Percentiles rank a stretch among this genome's conserved stretches.
Conservation (phyloP, 2,797 vertebrate genomes). For the Melanotaenia nigrans region DNA sequence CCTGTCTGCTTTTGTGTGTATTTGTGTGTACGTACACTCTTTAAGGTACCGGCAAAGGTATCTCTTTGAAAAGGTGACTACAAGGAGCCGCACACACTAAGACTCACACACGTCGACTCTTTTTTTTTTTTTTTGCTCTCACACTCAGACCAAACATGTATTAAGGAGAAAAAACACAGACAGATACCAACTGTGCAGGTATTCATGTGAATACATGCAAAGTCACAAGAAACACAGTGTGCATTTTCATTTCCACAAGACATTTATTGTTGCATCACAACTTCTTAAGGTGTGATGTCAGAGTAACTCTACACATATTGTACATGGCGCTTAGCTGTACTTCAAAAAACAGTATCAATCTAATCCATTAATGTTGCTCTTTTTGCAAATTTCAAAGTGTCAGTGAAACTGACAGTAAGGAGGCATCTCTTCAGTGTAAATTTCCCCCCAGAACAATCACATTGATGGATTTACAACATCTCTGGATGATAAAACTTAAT, state of each 20-base stretch:
- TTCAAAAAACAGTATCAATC: constrained; percentile 37
- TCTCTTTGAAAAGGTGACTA: constrained; percentile 47
- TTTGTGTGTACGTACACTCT: neutral
- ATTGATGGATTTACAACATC: constrained; percentile 67
- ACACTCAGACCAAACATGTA: neutral
- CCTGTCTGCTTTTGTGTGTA: constrained; percentile 34
- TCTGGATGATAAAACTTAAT: constrained; percentile 69
- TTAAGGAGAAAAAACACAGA: neutral
- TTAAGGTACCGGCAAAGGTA: constrained; percentile 34
- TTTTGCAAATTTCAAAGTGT: constrained; percentile 47
- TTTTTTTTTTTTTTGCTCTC: constrained; percentile 9
- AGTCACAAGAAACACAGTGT: constrained; percentile 3
- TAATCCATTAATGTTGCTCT: constrained; percentile 13
- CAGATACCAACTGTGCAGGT: neutral
- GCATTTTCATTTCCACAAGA: neutral
- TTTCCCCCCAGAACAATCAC: constrained; percentile 62
- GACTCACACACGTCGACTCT: constrained; percentile 2
- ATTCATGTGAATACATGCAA: neutral
- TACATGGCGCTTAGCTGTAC: constrained; percentile 14
- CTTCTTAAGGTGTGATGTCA: constrained; percentile 20
- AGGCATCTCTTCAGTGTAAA: constrained; percentile 60
- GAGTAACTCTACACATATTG: constrained; percentile 2
- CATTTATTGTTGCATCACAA: constrained; percentile 2
- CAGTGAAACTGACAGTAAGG: constrained; percentile 50
- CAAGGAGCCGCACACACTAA: constrained; percentile 12